Conservation (phyloP, 2,113 vertebrate species). For the Scytalopus superciliaris region DNA sequence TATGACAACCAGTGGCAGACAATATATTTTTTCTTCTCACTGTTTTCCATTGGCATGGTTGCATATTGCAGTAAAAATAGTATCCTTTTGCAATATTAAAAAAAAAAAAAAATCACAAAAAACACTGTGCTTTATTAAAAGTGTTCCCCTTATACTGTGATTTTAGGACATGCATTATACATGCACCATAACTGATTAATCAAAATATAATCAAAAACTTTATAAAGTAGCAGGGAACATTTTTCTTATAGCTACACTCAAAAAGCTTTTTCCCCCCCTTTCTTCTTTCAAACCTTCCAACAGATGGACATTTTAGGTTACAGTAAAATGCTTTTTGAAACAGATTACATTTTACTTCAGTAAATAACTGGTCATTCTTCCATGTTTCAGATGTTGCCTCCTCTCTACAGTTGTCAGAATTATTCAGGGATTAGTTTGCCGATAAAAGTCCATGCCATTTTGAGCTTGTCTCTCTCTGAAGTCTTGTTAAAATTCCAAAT, state of each 20-base stretch:
- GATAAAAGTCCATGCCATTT: neutral
- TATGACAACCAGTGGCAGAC: constrained; percentile 70
- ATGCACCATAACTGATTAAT: constrained; percentile 4
- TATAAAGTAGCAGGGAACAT: neutral
- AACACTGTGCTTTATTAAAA: neutral
- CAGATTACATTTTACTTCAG: neutral
- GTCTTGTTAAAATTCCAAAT: neutral
- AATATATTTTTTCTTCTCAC: constrained; percentile 47
- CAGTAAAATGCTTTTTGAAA: constrained; percentile 29
- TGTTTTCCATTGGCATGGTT: constrained; percentile 58
- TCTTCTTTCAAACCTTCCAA: neutral
- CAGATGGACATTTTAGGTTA: neutral
- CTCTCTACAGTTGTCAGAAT: neutral
- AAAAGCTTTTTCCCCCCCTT: neutral
- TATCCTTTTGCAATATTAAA: constrained; percentile 34
- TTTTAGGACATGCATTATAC: neutral
- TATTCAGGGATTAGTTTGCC: neutral
- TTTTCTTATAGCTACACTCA: neutral
- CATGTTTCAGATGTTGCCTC: neutral
- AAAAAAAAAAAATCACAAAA: neutral
- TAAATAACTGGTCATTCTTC: neutral
- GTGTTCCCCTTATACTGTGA: neutral
- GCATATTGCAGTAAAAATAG: constrained; percentile 47
- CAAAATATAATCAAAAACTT: neutral
- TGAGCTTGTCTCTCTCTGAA: neutral